Percentiles rank a stretch among this genome's conserved stretches.
Evolutionary conservation across 2,888 invertebrate genomes (phyloP).

Genomic region (Chamaedrilus cognettii): DNA sequence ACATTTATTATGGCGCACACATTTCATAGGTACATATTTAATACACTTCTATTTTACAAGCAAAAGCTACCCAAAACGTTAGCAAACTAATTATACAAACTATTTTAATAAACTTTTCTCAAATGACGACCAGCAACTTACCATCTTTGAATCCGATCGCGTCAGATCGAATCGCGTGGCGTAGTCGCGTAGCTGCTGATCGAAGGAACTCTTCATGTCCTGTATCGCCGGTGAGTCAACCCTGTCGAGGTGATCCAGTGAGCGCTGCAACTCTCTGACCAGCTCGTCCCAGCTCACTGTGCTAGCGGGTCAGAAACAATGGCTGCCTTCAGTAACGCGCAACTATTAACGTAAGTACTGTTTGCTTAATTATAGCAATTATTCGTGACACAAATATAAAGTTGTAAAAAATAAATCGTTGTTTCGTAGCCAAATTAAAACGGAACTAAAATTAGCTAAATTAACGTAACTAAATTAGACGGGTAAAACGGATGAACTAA

Average conservation of each 20-base stretch:
- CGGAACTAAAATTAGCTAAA: too few relatives aligned
- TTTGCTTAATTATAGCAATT: too few relatives aligned
- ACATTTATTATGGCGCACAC: not conserved
- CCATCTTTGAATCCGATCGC: slow-evolving; percentile 39
- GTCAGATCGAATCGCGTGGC: slow-evolving; percentile 48
- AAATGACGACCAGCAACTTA: slow-evolving; percentile 30
- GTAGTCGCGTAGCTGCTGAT: slow-evolving; percentile 41
- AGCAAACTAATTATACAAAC: not conserved
- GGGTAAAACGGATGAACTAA: too few relatives aligned
- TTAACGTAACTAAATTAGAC: too few relatives aligned
- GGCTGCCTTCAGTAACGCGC: too few relatives aligned
- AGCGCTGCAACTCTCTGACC: slow-evolving; percentile 38
- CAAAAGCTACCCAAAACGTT: not conserved
- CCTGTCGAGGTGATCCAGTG: slow-evolving; percentile 45
- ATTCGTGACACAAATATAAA: too few relatives aligned
- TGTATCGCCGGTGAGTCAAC: slow-evolving; percentile 42
- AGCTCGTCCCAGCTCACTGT: slow-evolving; percentile 44
- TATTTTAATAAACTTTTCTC: not conserved
- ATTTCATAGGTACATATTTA: not conserved
- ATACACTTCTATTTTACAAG: not conserved
- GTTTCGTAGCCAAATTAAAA: too few relatives aligned
- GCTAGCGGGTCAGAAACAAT: too few relatives aligned
- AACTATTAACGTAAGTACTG: too few relatives aligned
- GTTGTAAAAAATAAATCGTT: too few relatives aligned
- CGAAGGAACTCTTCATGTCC: slow-evolving; percentile 42